Evolutionary conservation across 1,140 invertebrate species (phyloP), one percentile per base, ranked within the genome.

Genomic region (Triops longicaudatus): DNA sequence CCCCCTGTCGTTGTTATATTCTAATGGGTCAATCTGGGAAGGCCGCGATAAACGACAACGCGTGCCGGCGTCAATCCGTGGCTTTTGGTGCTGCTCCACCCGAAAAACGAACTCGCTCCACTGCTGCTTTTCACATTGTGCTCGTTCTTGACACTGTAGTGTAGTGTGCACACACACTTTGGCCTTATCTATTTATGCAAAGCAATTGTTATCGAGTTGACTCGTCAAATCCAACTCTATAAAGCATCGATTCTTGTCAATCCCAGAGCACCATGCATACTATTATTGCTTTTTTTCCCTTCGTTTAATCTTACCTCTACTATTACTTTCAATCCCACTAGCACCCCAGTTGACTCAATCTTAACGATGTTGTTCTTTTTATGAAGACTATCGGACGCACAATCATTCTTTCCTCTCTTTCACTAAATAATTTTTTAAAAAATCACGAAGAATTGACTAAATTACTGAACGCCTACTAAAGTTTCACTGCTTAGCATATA

Each of bases 21-120:
- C 50, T 63, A 63, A 63, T 63, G 50, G 50, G 50, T 63, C 50
- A 63, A 63, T 63, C 50, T 63, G 50, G 50, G 50, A 63, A 63
- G 50, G 50, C 50, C 50, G 17, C 50, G 50, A 63, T 63, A 63
- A 63, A 63, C 50, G 50, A 63, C 50, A 63, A 63, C 50, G 50
- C 50, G 50, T 63, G 50, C 50, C 50, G 50, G 50, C 50, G 22
- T 63, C 50, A 63, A 17, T 63, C 50, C 50, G 50, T 22, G 50
- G 50, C 50, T 63, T 63, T 7, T 22, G 50, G 31, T 37, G 31
- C 31, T 37, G 22, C n/a, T 63, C 50, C 50, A n/a, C 50, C 9
- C 14, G 14, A 22, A 63, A 63, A 63, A 63, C 50, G 10, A 63
- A 63, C 50, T 63, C 50, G 14, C 50, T 0, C 31, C 31, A 22